Evolutionary conservation across 2,888 invertebrate species (phyloP).

Genomic region (Nycteola revayana): DNA sequence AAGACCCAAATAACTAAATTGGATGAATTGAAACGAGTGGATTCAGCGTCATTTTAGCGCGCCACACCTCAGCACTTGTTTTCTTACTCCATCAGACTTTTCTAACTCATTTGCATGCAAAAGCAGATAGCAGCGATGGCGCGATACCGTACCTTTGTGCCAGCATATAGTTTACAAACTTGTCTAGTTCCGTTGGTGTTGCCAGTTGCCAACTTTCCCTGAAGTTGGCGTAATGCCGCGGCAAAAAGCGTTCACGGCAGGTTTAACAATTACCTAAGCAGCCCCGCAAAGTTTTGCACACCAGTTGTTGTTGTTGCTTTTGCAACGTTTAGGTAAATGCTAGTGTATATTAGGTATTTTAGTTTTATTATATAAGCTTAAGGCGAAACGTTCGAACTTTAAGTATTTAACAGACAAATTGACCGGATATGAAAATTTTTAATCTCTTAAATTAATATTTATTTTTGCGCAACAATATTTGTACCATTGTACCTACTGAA

Average conservation of each 20-base stretch:
- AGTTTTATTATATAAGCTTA: neutral
- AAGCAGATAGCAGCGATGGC: constrained; percentile 79
- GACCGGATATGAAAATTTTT: too few species aligned
- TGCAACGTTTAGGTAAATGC: constrained; percentile 29
- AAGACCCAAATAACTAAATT: too few species aligned
- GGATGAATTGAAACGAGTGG: too few species aligned
- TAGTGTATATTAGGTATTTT: constrained; percentile 13
- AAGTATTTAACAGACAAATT: too few species aligned
- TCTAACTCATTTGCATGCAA: constrained; percentile 81
- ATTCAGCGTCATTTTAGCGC: constrained; percentile 48
- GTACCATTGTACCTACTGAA: too few species aligned
- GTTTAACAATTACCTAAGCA: constrained; percentile 81
- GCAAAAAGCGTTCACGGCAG: constrained; percentile 77
- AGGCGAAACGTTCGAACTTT: neutral
- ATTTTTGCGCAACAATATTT: too few species aligned
- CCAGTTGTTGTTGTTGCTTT: constrained; percentile 53
- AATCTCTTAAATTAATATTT: too few species aligned
- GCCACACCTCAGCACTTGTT: constrained; percentile 47
- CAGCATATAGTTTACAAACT: constrained; percentile 72
- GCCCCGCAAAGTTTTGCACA: constrained; percentile 50
- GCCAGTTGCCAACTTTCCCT: constrained; percentile 69
- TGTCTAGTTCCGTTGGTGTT: constrained; percentile 51
- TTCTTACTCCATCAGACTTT: constrained; percentile 76
- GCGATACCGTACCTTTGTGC: constrained; percentile 77
- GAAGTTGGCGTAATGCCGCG: constrained; percentile 74